phyloP scores from a whole-genome alignment of 2,888 invertebrate species.

The Heliconius aoede region DNA sequence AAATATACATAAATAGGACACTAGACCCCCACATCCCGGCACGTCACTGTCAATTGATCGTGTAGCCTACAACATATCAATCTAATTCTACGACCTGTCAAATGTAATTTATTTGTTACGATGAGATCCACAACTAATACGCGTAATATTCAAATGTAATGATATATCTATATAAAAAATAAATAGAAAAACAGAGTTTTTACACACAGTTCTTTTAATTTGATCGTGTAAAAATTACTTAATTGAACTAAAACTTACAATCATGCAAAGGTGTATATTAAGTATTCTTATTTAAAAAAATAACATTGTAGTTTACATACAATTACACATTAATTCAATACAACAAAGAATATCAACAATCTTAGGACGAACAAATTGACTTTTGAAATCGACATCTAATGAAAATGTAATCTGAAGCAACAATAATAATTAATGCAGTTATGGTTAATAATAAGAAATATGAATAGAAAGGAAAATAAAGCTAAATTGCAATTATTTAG shows the following conservation, averaged over 20 bases:
- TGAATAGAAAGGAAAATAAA: slow-evolving; percentile 76
- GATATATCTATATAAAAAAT: neutral
- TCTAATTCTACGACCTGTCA: slow-evolving; percentile 75
- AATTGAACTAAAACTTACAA: too few species aligned
- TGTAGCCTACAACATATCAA: slow-evolving; percentile 75
- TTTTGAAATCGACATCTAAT: slow-evolving; percentile 2
- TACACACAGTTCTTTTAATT: neutral
- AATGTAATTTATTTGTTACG: slow-evolving; percentile 68
- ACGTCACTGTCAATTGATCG: slow-evolving; percentile 72
- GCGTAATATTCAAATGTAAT: too few species aligned
- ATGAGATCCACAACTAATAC: slow-evolving; percentile 36
- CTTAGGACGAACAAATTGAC: neutral
- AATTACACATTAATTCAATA: too few species aligned
- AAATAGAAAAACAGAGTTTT: neutral
- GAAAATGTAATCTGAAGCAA: slow-evolving; percentile 5
- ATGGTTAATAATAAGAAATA: slow-evolving; percentile 69
- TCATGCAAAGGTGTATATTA: neutral
- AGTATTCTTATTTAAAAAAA: neutral
- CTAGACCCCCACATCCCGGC: slow-evolving; percentile 81
- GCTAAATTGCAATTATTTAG: slow-evolving; percentile 83
- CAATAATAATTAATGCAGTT: slow-evolving; percentile 43
- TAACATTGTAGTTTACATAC: neutral
- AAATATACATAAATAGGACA: slow-evolving; percentile 62
- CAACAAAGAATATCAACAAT: slow-evolving; percentile 45
- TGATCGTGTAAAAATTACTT: too few species aligned